Evolutionary conservation across 2,888 invertebrate species (phyloP).

Genomic region (Agonopterix subpropinquella): DNA sequence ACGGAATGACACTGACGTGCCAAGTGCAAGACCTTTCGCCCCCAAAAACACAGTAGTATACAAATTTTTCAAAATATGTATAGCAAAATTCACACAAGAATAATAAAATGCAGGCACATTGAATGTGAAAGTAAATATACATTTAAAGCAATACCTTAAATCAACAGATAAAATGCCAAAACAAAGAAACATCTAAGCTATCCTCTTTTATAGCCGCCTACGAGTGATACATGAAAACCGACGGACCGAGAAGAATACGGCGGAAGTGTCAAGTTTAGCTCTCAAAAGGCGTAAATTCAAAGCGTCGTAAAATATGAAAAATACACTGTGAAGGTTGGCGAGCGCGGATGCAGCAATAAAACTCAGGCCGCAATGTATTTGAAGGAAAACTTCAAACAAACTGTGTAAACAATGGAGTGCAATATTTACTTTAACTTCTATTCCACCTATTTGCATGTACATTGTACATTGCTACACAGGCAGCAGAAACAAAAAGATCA

Average conservation of each 20-base stretch:
- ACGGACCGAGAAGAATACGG: slow-evolving; percentile 15
- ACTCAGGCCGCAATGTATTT: slow-evolving; percentile 36
- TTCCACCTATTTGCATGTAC: neutral
- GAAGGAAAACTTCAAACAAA: slow-evolving; percentile 27
- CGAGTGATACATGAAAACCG: neutral
- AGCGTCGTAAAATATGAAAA: slow-evolving; percentile 70
- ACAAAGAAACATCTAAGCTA: neutral
- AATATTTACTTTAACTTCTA: neutral
- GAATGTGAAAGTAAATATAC: too few species aligned
- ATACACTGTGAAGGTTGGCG: slow-evolving; percentile 37
- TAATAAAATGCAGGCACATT: too few species aligned
- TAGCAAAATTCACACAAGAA: too few species aligned
- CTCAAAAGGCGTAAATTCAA: slow-evolving; percentile 57
- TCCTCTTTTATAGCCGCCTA: too few species aligned
- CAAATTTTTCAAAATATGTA: too few species aligned
- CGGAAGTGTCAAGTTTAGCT: slow-evolving; percentile 29
- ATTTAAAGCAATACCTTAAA: too few species aligned
- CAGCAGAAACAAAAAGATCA: neutral
- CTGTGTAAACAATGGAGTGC: slow-evolving; percentile 14
- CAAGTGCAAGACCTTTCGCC: too few species aligned
- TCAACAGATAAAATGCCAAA: neutral
- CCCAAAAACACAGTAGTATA: too few species aligned
- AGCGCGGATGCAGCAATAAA: slow-evolving; percentile 41
- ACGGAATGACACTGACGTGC: too few species aligned
- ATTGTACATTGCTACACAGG: neutral